These are phyloP conservation scores for Zeus faber DNA, from an alignment of 2,113 vertebrate genomes.

Conservation along the genomic window DNA sequence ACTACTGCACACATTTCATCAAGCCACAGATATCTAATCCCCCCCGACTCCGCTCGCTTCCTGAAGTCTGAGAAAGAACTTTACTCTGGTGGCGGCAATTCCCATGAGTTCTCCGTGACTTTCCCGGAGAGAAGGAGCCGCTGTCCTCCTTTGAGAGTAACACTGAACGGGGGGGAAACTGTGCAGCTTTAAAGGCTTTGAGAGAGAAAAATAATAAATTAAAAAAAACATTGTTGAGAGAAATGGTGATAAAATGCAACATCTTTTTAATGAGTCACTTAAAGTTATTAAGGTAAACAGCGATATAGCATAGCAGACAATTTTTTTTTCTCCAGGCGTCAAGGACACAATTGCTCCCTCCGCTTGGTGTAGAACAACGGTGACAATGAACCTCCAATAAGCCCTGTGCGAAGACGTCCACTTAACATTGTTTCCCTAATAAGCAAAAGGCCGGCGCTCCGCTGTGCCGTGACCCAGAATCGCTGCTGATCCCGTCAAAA, in stretches of 20 bases:
- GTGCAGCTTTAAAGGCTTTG: no score
- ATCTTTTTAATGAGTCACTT: slow-evolving; percentile 68
- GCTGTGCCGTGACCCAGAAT: slow-evolving; percentile 57
- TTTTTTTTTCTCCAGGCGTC: slow-evolving; percentile 33
- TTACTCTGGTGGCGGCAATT: slow-evolving; percentile 73
- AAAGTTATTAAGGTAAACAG: slow-evolving; percentile 58
- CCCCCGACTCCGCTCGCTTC: slow-evolving; percentile 63
- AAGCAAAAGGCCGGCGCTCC: slow-evolving; percentile 44
- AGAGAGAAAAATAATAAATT: slow-evolving; percentile 5
- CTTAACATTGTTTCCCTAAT: slow-evolving; percentile 49
- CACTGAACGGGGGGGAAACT: no score
- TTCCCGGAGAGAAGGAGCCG: slow-evolving; percentile 51
- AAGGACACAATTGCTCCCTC: slow-evolving; percentile 24
- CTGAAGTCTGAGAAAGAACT: slow-evolving; percentile 71
- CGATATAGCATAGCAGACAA: slow-evolving; percentile 44
- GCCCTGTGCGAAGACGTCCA: slow-evolving; percentile 51
- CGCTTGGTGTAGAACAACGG: slow-evolving; percentile 35
- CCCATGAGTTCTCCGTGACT: slow-evolving; percentile 71
- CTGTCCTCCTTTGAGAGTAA: slow-evolving; percentile 59
- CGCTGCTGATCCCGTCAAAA: slow-evolving; percentile 44
- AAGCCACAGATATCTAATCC: slow-evolving; percentile 68
- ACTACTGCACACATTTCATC: slow-evolving; percentile 75
- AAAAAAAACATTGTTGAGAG: no score
- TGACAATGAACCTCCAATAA: slow-evolving; percentile 29
- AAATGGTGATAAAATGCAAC: slow-evolving; percentile 31